Conservation (phyloP, 2,113 vertebrate genomes). For the Numida meleagris region DNA sequence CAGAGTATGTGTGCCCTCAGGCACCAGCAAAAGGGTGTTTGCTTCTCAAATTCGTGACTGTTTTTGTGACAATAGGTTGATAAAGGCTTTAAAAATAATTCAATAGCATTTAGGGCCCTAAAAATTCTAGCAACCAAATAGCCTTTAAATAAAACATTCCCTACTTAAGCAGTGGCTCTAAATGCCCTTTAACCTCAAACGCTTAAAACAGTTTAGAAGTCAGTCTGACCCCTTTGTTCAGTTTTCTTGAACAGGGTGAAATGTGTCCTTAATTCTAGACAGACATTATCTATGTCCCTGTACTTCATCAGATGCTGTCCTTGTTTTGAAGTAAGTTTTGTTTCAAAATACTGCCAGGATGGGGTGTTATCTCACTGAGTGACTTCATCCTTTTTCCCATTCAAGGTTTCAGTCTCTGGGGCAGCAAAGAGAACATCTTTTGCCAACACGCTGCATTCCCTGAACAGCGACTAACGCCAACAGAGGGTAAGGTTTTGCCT, state of each 20-base stretch:
- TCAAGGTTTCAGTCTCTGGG: neutral
- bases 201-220: neutral
- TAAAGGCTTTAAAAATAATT: neutral
- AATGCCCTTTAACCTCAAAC: neutral
- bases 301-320: neutral
- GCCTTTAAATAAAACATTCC: slow-evolving; percentile 8
- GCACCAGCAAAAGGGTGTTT: neutral
- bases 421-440: neutral
- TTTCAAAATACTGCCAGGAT: neutral
- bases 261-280: neutral
- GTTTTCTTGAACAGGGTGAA: neutral
- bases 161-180: neutral
- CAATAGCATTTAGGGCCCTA: neutral
- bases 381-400: neutral
- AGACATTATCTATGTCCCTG: neutral
- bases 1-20: rapidly evolving
- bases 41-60: rapidly evolving
- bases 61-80: neutral
- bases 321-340: neutral
- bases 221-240: neutral
- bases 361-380: neutral
- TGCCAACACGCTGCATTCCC: neutral
- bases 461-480: rapidly evolving
- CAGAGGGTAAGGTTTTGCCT: neutral
- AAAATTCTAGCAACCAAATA: neutral